Evolutionary conservation across 2,113 vertebrate species (phyloP).

Genomic region (Microtus pennsylvanicus): DNA sequence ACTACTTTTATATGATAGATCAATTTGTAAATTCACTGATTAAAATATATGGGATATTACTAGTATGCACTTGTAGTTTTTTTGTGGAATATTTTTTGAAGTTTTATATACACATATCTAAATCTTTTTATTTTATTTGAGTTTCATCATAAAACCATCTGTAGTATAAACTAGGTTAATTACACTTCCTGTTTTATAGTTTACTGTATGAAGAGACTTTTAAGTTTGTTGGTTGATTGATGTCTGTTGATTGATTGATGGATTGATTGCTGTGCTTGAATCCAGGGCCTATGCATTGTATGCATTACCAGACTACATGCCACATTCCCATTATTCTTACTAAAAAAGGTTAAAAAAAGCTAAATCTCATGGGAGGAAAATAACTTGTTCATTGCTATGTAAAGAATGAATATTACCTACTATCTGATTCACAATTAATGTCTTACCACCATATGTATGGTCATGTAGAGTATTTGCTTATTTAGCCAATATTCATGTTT

Average conservation of each 20-base stretch:
- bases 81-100: slow-evolving; percentile 29
- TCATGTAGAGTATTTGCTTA: not conserved
- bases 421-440: not conserved
- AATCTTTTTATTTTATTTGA: slow-evolving; percentile 30
- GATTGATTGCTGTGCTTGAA: not conserved
- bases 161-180: not conserved
- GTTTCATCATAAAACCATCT: not conserved
- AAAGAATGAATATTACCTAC: not conserved
- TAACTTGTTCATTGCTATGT: not conserved
- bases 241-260: not conserved
- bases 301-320: not conserved
- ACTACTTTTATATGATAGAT: not conserved
- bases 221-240: not conserved
- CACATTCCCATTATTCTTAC: not conserved
- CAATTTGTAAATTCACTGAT: slow-evolving; percentile 32
- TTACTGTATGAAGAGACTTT: not conserved
- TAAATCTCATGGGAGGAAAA: not conserved
- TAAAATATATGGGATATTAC: not conserved
- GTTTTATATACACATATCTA: not conserved
- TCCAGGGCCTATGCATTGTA: not conserved
- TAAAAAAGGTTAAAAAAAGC: not conserved
- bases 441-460: not conserved
- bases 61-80: not conserved
- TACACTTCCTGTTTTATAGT: not conserved
- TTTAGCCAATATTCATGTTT: not conserved